These are phyloP conservation scores for Rhagologus leucostigma DNA, from an alignment of 2,113 vertebrate species.

Conservation along the genomic window DNA sequence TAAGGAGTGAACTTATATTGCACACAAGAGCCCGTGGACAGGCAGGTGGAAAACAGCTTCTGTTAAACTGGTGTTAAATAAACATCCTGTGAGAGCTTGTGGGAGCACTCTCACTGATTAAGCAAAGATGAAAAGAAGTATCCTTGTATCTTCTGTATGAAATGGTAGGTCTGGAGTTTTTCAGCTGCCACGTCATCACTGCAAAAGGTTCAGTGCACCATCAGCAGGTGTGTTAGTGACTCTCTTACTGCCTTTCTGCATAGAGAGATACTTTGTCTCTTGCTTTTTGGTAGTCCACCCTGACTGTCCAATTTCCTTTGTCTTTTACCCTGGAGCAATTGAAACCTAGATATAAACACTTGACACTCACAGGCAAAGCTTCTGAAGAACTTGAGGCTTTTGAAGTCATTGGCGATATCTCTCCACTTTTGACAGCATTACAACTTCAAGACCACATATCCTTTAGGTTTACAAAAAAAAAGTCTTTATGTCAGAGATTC, in stretches of 20 bases:
- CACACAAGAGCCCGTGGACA: fast-evolving
- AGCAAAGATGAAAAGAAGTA: not conserved
- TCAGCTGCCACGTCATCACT: not conserved
- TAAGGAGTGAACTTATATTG: not conserved
- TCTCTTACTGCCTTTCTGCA: not conserved
- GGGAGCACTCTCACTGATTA: not conserved
- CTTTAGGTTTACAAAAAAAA: not conserved
- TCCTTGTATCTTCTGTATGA: not conserved
- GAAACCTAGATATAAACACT: not conserved
- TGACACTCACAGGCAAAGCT: not conserved
- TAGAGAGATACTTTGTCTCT: not conserved
- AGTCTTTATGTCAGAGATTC: not conserved
- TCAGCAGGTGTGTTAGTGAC: not conserved
- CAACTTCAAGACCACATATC: not conserved
- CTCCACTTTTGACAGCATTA: not conserved
- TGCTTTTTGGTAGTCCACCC: not conserved
- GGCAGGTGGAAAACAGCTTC: not conserved
- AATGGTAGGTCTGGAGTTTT: not conserved
- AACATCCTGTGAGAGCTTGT: not conserved
- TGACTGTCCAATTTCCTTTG: not conserved
- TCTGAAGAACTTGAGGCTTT: not conserved
- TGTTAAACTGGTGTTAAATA: not conserved
- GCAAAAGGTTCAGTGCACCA: not conserved
- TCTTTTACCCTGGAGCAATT: not conserved
- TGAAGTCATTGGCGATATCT: not conserved